A percentile compares a stretch with the other conserved stretches of the same genome.
These are phyloP conservation scores for Rhabdophis nuchalis DNA, from an alignment of 2,797 vertebrate species.

Conservation along the genomic window DNA sequence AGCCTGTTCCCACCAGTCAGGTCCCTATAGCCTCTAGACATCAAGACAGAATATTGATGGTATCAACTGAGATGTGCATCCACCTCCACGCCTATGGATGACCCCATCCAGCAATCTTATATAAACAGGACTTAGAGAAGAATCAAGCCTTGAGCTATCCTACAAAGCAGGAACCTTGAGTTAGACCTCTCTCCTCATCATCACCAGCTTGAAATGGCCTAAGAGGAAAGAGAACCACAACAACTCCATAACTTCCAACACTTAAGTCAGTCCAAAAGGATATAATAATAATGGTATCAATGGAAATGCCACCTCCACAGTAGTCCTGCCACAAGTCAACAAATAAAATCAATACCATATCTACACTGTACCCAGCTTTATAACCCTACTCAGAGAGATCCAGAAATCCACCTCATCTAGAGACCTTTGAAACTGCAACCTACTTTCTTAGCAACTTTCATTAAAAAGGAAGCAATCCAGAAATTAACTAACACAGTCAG, in stretches of 20 bases:
- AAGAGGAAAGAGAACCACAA: not conserved
- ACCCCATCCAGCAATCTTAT: not conserved
- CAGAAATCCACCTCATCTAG: not conserved
- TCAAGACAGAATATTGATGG: not conserved
- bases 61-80: not conserved
- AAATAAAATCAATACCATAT: not conserved
- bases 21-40: not conserved
- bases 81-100: not conserved
- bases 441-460: not conserved
- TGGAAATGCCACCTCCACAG: not conserved
- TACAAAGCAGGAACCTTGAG: not conserved
- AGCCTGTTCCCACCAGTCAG: not conserved
- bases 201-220: not conserved
- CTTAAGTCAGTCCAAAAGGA: not conserved
- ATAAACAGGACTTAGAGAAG: not conserved
- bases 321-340: not conserved
- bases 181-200: not conserved
- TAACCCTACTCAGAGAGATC: not conserved
- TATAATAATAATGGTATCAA: not conserved
- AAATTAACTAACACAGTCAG: not conserved
- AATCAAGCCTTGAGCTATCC: not conserved
- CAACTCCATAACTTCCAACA: not conserved
- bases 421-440: not conserved
- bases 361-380: not conserved
- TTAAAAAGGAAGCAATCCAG: not conserved